Percentiles rank a stretch among this genome's conserved stretches.
phyloP scores from a whole-genome alignment of 2,113 vertebrate genomes.

The Carassius auratus region DNA sequence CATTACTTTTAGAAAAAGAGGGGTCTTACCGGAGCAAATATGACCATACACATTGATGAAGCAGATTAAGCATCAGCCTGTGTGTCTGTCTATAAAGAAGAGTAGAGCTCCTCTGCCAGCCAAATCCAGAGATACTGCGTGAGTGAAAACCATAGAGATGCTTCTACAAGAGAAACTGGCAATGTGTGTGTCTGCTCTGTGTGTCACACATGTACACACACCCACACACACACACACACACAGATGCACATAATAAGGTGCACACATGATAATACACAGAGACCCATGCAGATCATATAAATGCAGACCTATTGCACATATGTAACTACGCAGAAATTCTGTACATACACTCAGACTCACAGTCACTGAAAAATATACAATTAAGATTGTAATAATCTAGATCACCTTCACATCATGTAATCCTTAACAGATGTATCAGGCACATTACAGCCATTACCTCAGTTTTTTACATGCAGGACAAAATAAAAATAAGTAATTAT shows the following conservation, averaged over 20 bases:
- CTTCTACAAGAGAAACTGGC: slow-evolving; percentile 45
- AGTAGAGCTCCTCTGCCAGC: slow-evolving; percentile 39
- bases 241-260: neutral
- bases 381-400: neutral
- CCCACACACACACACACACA: neutral
- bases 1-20: neutral
- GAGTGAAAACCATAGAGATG: slow-evolving; percentile 44
- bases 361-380: neutral
- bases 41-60: slow-evolving; percentile 64
- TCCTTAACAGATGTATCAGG: neutral
- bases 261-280: neutral
- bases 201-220: neutral
- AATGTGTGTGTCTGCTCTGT: slow-evolving; percentile 30
- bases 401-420: neutral
- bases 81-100: slow-evolving; percentile 45
- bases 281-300: neutral
- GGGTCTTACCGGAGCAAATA: slow-evolving; percentile 62
- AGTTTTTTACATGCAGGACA: neutral
- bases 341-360: neutral
- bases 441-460: neutral
- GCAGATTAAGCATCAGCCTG: slow-evolving; percentile 45
- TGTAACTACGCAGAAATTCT: neutral
- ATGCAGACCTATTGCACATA: neutral
- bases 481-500: neutral
- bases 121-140: slow-evolving; percentile 38